Evolutionary conservation across 2,113 vertebrate species (phyloP).

Genomic region (Cyanocitta stelleri): DNA sequence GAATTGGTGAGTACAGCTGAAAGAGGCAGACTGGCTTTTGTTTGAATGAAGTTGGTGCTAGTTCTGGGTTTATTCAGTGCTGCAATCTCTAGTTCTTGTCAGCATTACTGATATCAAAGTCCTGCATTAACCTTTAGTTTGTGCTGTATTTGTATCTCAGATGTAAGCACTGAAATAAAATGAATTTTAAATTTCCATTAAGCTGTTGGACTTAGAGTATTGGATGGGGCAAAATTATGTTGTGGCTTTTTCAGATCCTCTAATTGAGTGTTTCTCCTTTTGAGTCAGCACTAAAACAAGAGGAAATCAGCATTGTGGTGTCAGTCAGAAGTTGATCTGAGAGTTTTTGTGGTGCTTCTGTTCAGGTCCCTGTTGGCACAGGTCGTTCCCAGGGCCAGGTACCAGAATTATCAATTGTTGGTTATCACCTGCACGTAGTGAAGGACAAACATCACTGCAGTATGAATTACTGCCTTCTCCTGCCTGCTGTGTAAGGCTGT

Average conservation of each 20-base stretch:
- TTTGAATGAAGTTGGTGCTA: not conserved
- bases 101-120: not conserved
- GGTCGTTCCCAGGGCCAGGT: not conserved
- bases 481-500: not conserved
- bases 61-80: not conserved
- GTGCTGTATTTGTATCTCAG: not conserved
- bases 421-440: rapidly evolving
- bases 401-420: not conserved
- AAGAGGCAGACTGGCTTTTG: not conserved
- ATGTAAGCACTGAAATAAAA: not conserved
- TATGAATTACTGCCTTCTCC: not conserved
- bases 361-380: too few species aligned
- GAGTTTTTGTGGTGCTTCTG: not conserved
- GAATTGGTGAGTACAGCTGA: constrained; percentile 56
- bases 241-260: not conserved
- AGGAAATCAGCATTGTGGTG: not conserved
- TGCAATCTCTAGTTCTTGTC: not conserved
- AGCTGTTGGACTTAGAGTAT: not conserved
- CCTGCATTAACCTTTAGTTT: not conserved
- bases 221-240: too few species aligned
- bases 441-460: rapidly evolving
- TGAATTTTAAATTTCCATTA: not conserved
- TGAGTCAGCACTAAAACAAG: not conserved
- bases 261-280: not conserved
- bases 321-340: not conserved